Evolutionary conservation across 2,113 vertebrate species (phyloP).

Genomic region (Verasper variegatus): DNA sequence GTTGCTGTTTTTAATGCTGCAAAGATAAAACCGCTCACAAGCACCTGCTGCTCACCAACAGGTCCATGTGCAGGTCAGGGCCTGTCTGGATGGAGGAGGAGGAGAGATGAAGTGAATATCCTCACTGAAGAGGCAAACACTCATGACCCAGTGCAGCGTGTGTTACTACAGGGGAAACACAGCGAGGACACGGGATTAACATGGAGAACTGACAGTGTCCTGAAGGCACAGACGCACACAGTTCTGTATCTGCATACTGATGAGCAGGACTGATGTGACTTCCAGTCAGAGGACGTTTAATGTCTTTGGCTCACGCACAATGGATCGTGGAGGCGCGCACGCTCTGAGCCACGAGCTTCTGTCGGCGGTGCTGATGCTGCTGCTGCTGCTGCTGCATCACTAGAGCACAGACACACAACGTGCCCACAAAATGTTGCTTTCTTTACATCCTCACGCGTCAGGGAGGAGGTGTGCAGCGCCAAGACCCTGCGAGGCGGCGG

Average conservation of each 20-base stretch:
- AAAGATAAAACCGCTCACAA: neutral
- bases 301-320: neutral
- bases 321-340: slow-evolving; percentile 36
- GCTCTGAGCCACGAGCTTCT: slow-evolving; percentile 52
- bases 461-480: neutral
- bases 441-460: slow-evolving; percentile 42
- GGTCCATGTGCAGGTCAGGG: neutral
- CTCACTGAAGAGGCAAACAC: neutral
- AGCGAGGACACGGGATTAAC: neutral
- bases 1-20: neutral
- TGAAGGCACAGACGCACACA: slow-evolving; percentile 20
- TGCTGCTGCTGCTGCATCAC: slow-evolving; percentile 44
- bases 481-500: slow-evolving; percentile 17
- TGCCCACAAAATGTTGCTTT: slow-evolving; percentile 31
- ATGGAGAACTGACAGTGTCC: neutral
- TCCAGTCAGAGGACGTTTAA: slow-evolving; percentile 20
- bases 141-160: neutral
- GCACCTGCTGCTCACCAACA: slow-evolving; percentile 13
- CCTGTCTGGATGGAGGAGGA: neutral
- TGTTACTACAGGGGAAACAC: slow-evolving; percentile 8
- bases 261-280: slow-evolving; percentile 9
- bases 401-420: slow-evolving; percentile 30
- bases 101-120: neutral
- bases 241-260: slow-evolving; percentile 35
- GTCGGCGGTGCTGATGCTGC: slow-evolving; percentile 57